Conservation (phyloP, 2,888 invertebrate genomes). For the Lepidocyrtinus sp. region DNA sequence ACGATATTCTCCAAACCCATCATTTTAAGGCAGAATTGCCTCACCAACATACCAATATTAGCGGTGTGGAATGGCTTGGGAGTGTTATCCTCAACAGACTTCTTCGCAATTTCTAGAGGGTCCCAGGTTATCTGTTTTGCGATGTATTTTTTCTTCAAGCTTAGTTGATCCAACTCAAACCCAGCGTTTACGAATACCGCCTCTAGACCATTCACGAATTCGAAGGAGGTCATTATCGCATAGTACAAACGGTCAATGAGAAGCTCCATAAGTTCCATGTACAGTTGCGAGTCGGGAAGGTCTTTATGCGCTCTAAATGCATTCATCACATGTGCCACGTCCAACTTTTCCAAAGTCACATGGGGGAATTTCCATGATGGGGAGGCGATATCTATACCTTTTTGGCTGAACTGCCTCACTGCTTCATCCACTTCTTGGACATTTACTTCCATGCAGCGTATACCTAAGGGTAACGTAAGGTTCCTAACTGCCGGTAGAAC, state of each 20-base stretch:
- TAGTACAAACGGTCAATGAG: conserved; percentile 60
- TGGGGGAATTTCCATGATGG: conserved; percentile 64
- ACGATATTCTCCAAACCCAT: conserved; percentile 47
- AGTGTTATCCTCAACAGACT: conserved; percentile 35
- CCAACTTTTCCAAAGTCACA: conserved; percentile 51
- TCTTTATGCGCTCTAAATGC: conserved; percentile 28
- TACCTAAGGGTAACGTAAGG: conserved; percentile 40
- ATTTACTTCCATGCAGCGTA: conserved; percentile 57
- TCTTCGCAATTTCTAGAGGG: conserved; percentile 47
- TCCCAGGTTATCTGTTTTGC: conserved; percentile 23
- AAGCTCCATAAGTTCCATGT: conserved; percentile 55
- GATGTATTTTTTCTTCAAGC: background rate
- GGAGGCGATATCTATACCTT: conserved; percentile 24
- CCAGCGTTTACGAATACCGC: conserved; percentile 34
- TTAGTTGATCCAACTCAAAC: background rate
- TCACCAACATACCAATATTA: conserved; percentile 47
- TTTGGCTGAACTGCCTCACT: conserved; percentile 41
- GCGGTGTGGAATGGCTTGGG: conserved; percentile 47
- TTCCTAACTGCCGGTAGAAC: conserved; percentile 38
- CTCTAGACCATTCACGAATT: conserved; percentile 45
- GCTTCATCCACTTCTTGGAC: conserved; percentile 57
- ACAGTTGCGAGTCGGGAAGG: conserved; percentile 41
- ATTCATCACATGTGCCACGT: conserved; percentile 46
- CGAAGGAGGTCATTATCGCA: conserved; percentile 41
- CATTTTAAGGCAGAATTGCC: conserved; percentile 49